phyloP scores from a whole-genome alignment of 2,888 invertebrate genomes.

The Drosophila tanythrix region DNA sequence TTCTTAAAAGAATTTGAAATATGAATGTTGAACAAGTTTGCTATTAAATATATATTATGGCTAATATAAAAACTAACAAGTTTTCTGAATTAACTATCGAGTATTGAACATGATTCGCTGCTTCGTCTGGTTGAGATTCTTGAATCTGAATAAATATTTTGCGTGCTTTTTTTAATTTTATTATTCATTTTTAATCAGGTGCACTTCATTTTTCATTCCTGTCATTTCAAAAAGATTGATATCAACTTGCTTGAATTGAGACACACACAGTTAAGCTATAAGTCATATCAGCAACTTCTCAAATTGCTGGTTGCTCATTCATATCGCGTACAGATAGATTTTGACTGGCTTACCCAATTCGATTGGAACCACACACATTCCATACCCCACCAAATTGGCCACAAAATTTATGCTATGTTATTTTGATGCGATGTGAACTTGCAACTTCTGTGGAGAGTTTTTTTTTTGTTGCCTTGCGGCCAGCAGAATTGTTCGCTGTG shows the following conservation, averaged over 20 bases:
- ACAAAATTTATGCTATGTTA: slow-evolving; percentile 42
- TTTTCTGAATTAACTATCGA: neutral
- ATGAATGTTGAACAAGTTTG: neutral
- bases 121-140: neutral
- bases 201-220: neutral
- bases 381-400: slow-evolving; percentile 39
- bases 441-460: slow-evolving; percentile 33
- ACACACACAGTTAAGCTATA: neutral
- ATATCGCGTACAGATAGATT: slow-evolving; percentile 1
- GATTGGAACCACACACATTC: slow-evolving; percentile 45
- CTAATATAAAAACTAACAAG: neutral
- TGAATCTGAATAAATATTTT: neutral
- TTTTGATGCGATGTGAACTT: slow-evolving; percentile 49
- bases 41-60: neutral
- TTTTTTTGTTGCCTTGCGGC: slow-evolving; percentile 34
- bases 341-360: slow-evolving; percentile 13
- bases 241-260: slow-evolving; percentile 8
- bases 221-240: neutral
- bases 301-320: neutral
- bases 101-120: neutral
- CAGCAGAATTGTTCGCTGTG: slow-evolving; percentile 41
- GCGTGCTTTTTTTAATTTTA: neutral
- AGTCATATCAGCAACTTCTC: neutral
- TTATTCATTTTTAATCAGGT: neutral
- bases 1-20: neutral